phyloP scores from a whole-genome alignment of 2,797 vertebrate genomes.

The Danio kyathit region DNA sequence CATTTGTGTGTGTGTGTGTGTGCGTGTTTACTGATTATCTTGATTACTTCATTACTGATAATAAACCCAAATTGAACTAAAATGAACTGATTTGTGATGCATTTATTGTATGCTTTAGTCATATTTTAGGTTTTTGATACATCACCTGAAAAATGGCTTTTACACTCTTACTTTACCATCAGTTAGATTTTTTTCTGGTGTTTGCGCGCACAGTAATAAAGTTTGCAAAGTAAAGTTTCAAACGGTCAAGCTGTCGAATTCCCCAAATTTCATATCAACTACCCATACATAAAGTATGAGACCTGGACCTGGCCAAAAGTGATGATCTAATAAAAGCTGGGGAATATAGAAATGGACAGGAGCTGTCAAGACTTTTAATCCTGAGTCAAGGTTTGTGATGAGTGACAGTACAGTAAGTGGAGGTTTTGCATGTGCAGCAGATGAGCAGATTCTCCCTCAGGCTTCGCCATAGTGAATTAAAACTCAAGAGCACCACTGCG shows the following conservation, averaged over 20 bases:
- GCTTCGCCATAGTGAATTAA: slow-evolving; percentile 49
- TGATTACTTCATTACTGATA: too few relatives aligned
- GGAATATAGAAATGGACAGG: background rate
- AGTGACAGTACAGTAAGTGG: slow-evolving; percentile 24
- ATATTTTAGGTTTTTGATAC: too few relatives aligned
- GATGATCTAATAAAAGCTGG: slow-evolving; percentile 23
- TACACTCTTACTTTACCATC: too few relatives aligned
- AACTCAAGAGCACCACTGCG: slow-evolving; percentile 32
- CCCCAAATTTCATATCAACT: background rate
- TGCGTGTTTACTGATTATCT: too few relatives aligned
- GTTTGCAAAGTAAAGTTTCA: background rate
- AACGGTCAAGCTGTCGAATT: background rate
- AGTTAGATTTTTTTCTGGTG: too few relatives aligned
- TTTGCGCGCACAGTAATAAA: background rate
- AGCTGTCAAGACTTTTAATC: slow-evolving; percentile 9
- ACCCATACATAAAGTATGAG: background rate
- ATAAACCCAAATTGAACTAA: too few relatives aligned
- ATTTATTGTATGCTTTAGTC: too few relatives aligned
- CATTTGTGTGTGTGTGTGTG: too few relatives aligned
- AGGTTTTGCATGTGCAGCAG: slow-evolving; percentile 1
- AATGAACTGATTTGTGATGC: too few relatives aligned
- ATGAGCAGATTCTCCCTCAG: slow-evolving; percentile 34
- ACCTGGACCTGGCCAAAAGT: background rate
- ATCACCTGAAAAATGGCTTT: too few relatives aligned
- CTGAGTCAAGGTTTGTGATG: slow-evolving; percentile 8